A percentile compares a stretch with the other conserved stretches of the same genome.
Evolutionary conservation across 2,797 vertebrate species (phyloP).

Genomic region (Poecilia velifera): DNA sequence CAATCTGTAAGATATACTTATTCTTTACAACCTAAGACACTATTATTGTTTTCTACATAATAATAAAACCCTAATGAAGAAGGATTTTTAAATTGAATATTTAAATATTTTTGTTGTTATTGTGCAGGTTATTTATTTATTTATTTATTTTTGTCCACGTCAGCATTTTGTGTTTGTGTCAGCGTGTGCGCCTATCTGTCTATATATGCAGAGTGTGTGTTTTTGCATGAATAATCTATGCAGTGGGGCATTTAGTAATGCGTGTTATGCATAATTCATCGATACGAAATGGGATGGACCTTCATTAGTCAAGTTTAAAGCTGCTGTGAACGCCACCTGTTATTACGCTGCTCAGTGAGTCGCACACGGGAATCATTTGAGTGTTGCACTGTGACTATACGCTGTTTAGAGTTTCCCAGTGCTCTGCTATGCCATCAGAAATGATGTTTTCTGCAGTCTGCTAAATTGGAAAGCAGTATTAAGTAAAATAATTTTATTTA

Average conservation of each 20-base stretch:
- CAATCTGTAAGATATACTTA: neutral
- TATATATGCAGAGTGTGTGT: conserved; percentile 34
- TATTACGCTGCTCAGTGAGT: conserved; percentile 69
- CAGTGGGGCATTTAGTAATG: conserved; percentile 57
- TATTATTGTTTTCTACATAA: neutral
- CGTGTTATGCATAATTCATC: conserved; percentile 70
- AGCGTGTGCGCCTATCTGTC: conserved; percentile 24
- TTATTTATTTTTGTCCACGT: conserved; percentile 10
- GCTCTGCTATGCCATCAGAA: neutral
- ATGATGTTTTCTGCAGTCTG: neutral
- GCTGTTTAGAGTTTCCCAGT: neutral
- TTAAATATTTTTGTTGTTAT: conserved; percentile 1
- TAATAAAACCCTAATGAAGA: conserved; percentile 3
- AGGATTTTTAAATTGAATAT: neutral
- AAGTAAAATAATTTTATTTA: neutral
- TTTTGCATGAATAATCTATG: conserved; percentile 63
- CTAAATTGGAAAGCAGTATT: neutral
- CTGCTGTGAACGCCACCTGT: conserved; percentile 51
- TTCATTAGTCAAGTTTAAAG: conserved; percentile 69
- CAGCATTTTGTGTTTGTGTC: conserved; percentile 38
- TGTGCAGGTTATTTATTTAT: neutral
- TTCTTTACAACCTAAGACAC: too few species aligned
- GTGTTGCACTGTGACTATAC: neutral
- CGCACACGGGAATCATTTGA: neutral
- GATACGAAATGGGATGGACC: conserved; percentile 58